Conservation (phyloP, 1,140 invertebrate species). For the Argopecten irradians region DNA sequence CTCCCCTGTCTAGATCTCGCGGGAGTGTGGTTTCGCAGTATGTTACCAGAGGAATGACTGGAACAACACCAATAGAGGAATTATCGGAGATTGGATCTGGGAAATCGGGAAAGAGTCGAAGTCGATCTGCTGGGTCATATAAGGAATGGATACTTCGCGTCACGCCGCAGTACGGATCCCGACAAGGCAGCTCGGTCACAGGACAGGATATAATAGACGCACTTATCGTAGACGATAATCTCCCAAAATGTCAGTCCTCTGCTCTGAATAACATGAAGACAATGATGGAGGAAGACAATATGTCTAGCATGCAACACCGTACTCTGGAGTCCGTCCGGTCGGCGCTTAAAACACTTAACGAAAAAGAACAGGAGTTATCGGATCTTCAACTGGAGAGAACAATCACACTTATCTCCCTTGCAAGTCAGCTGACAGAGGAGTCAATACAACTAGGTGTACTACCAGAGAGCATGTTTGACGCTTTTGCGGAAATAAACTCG, state of each 20-base stretch:
- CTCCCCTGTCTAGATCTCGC: neutral
- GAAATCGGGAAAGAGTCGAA: neutral
- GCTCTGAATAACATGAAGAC: conserved; percentile 58
- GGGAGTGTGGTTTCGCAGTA: neutral
- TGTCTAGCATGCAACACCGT: conserved; percentile 55
- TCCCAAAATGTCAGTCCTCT: conserved; percentile 38
- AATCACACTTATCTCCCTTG: conserved; percentile 63
- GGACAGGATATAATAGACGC: neutral
- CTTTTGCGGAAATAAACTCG: conserved; percentile 55
- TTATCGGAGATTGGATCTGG: neutral
- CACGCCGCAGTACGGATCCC: neutral
- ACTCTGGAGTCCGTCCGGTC: conserved; percentile 57
- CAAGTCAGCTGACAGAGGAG: conserved; percentile 66
- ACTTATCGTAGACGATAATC: neutral
- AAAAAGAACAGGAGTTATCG: conserved; percentile 38
- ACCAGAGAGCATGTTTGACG: conserved; percentile 64
- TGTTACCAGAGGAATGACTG: neutral
- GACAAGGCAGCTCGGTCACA: conserved; percentile 28
- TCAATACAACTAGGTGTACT: conserved; percentile 61
- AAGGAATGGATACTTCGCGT: neutral
- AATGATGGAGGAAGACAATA: conserved; percentile 60
- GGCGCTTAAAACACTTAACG: conserved; percentile 52
- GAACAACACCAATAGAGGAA: neutral
- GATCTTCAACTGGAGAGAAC: conserved; percentile 62
- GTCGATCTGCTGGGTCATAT: neutral